phyloP scores from a whole-genome alignment of 2,113 vertebrate species.

The Oryzias melastigma region DNA sequence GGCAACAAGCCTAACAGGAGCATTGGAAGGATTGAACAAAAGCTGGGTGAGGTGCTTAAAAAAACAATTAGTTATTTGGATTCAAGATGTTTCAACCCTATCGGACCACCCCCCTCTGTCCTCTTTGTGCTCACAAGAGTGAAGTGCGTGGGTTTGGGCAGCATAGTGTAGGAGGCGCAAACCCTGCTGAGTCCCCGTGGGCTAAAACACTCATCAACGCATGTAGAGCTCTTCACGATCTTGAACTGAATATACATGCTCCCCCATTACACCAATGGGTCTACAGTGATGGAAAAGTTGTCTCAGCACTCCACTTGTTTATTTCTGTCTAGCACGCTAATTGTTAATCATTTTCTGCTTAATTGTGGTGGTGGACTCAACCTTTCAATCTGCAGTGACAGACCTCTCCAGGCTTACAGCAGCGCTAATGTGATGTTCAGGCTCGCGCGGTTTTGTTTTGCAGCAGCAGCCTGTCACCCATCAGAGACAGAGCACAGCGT shows the following conservation, averaged over 20 bases:
- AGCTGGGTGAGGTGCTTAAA: slow-evolving; percentile 14
- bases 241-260: slow-evolving; percentile 54
- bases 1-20: slow-evolving; percentile 11
- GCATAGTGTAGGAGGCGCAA: slow-evolving; percentile 72
- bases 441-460: slow-evolving; percentile 51
- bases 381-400: slow-evolving; percentile 56
- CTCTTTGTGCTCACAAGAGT: slow-evolving; percentile 57
- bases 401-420: slow-evolving; percentile 55
- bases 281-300: slow-evolving; percentile 38
- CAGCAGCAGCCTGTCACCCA: slow-evolving; percentile 40
- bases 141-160: slow-evolving; percentile 69
- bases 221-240: slow-evolving; percentile 71
- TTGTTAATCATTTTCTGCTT: slow-evolving; percentile 69
- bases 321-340: slow-evolving; percentile 54
- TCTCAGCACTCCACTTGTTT: slow-evolving; percentile 51
- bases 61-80: slow-evolving; percentile 19
- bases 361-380: slow-evolving; percentile 62
- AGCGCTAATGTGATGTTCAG: slow-evolving; percentile 66
- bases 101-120: slow-evolving; percentile 53
- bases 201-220: slow-evolving; percentile 71
- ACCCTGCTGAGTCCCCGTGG: slow-evolving; percentile 70
- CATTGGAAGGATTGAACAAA: slow-evolving; percentile 23
- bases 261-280: slow-evolving; percentile 48
- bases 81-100: slow-evolving; percentile 39
- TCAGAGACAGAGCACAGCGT: slow-evolving; percentile 62